phyloP scores from a whole-genome alignment of 1,140 invertebrate genomes.

The Drosophila grimshawi region DNA sequence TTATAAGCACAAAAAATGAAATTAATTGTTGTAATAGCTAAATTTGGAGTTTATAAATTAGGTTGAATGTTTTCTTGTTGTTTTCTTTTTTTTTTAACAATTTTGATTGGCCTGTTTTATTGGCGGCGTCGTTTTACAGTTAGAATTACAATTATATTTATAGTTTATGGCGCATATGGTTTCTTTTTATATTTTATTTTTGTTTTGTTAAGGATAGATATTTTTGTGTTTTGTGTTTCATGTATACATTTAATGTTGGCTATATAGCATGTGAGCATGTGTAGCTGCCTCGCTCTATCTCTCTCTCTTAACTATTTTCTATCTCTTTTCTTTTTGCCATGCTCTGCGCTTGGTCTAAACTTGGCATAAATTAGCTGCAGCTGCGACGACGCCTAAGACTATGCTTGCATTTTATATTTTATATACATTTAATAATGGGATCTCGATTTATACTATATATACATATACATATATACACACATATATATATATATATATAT shows the following conservation, averaged over 20 bases:
- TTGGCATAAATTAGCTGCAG: constrained; percentile 50
- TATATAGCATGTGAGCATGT: constrained; percentile 47
- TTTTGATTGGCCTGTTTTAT: constrained; percentile 35
- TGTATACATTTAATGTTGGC: constrained; percentile 40
- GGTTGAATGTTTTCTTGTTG: background rate
- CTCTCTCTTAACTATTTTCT: constrained; percentile 7
- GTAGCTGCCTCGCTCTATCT: constrained; percentile 9
- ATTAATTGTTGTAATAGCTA: constrained; percentile 43
- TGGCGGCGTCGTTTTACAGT: constrained; percentile 39
- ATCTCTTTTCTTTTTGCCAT: constrained; percentile 6
- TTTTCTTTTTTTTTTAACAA: constrained; percentile 18
- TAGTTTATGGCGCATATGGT: constrained; percentile 52
- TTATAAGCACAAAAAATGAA: constrained; percentile 31
- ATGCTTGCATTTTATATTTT: constrained; percentile 25
- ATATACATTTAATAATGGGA: constrained; percentile 29
- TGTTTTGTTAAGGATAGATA: constrained; percentile 37
- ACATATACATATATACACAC: constrained; percentile 13
- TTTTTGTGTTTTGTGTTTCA: constrained; percentile 5
- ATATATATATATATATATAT: constrained; percentile 23
- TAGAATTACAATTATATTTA: constrained; percentile 29
- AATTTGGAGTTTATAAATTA: constrained; percentile 11
- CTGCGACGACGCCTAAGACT: constrained; percentile 44
- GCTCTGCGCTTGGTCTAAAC: constrained; percentile 37
- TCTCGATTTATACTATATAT: background rate
- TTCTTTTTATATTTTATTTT: constrained; percentile 12